These are phyloP conservation scores for Gymnodraco acuticeps DNA, from an alignment of 2,797 vertebrate genomes.

Conservation along the genomic window DNA sequence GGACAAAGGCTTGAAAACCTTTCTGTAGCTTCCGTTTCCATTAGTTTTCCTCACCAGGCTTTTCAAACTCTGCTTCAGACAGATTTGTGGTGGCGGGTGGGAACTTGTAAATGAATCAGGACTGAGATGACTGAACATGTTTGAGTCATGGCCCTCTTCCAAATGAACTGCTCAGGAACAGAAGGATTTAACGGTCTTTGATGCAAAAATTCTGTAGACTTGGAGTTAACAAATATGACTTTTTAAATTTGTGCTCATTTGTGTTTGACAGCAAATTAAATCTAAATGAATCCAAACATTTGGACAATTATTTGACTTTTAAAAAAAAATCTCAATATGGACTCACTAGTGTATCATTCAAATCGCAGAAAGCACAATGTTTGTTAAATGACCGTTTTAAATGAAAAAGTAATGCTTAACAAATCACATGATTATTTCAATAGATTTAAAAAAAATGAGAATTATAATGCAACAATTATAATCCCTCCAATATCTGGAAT, in stretches of 20 bases:
- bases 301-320: too few relatives aligned
- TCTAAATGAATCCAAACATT: too few relatives aligned
- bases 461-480: too few relatives aligned
- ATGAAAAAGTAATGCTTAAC: too few relatives aligned
- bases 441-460: too few relatives aligned
- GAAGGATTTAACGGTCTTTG: background rate
- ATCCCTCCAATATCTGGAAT: too few relatives aligned
- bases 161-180: background rate
- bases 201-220: background rate
- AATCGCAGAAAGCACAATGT: too few relatives aligned
- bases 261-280: background rate
- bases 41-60: background rate
- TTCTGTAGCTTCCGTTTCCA: background rate
- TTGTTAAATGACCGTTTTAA: background rate
- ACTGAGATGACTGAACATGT: background rate
- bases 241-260: background rate
- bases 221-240: background rate
- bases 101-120: background rate
- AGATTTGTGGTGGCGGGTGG: constrained; percentile 12
- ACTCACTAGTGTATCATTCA: too few relatives aligned
- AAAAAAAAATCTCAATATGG: too few relatives aligned
- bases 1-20: background rate
- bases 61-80: constrained; percentile 1
- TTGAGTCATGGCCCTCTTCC: background rate
- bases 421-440: too few relatives aligned